phyloP scores from a whole-genome alignment of 1,140 invertebrate genomes.

The Heliconius eleuchia region DNA sequence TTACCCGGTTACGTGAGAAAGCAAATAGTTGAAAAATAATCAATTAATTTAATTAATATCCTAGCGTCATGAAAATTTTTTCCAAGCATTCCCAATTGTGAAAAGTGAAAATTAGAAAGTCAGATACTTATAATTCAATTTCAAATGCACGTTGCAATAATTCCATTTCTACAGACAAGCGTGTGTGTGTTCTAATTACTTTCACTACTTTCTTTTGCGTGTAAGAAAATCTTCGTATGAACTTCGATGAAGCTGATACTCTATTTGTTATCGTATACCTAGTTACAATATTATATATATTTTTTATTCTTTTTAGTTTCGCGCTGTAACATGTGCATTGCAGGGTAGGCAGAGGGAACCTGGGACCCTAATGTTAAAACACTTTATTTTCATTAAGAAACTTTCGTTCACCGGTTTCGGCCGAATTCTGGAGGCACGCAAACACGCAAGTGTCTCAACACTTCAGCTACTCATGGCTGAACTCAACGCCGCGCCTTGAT shows the following conservation, averaged over 20 bases:
- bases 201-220: conserved; percentile 59
- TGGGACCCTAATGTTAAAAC: too few relatives aligned
- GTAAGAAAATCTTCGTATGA: conserved; percentile 46
- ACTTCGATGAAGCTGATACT: conserved; percentile 30
- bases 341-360: too few relatives aligned
- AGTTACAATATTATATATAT: neutral
- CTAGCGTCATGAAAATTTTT: conserved; percentile 14
- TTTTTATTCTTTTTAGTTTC: too few relatives aligned
- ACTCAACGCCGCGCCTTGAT: too few relatives aligned
- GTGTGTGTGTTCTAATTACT: conserved; percentile 52
- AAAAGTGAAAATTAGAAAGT: conserved; percentile 61
- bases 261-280: conserved; percentile 17
- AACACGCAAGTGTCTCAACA: too few relatives aligned
- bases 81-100: conserved; percentile 27
- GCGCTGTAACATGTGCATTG: too few relatives aligned
- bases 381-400: too few relatives aligned
- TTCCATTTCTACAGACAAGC: conserved; percentile 53
- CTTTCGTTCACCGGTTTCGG: too few relatives aligned
- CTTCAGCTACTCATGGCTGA: too few relatives aligned
- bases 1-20: neutral
- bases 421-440: too few relatives aligned
- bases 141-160: conserved; percentile 59
- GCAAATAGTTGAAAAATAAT: neutral
- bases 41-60: conserved; percentile 6
- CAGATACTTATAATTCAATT: conserved; percentile 50